A percentile compares a stretch with the other conserved stretches of the same genome.
Evolutionary conservation across 2,888 invertebrate genomes (phyloP).

Genomic region (Agapostemon virescens): DNA sequence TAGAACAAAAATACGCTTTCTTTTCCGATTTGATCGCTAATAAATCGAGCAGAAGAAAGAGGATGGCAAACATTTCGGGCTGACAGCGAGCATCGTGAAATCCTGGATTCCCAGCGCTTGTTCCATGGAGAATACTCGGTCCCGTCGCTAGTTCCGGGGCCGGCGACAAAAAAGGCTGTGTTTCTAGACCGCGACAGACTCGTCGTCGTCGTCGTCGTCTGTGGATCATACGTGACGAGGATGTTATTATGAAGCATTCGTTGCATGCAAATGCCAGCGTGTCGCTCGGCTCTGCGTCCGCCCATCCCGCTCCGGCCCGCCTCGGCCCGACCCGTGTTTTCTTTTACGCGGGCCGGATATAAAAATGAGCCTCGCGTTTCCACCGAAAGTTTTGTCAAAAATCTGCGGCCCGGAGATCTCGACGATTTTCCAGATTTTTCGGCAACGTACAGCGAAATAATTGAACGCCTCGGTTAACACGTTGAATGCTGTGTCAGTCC

Average conservation of each 20-base stretch:
- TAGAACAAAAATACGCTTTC: background rate
- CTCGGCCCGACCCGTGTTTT: background rate
- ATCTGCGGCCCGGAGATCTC: background rate
- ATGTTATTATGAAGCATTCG: constrained; percentile 29
- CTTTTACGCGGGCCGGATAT: constrained; percentile 6
- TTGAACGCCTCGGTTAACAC: background rate
- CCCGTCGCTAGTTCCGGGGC: background rate
- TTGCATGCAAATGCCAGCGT: constrained; percentile 10
- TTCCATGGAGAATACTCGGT: constrained; percentile 15
- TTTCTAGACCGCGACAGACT: constrained; percentile 2
- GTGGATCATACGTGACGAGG: constrained; percentile 41
- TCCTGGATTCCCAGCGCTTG: constrained; percentile 7
- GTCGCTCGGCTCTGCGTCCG: too few relatives aligned
- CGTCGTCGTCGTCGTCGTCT: constrained; percentile 8
- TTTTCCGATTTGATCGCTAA: background rate
- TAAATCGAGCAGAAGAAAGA: background rate
- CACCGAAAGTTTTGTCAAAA: constrained; percentile 9
- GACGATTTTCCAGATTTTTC: background rate
- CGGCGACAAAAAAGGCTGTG: constrained; percentile 10
- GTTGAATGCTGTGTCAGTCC: too few relatives aligned
- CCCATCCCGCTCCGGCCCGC: background rate
- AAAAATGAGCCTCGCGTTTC: background rate
- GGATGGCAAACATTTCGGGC: background rate
- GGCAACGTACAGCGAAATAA: background rate
- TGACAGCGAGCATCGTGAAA: background rate